Evolutionary conservation across 2,888 invertebrate species (phyloP).

Genomic region (Phragmatobia fuliginosa): DNA sequence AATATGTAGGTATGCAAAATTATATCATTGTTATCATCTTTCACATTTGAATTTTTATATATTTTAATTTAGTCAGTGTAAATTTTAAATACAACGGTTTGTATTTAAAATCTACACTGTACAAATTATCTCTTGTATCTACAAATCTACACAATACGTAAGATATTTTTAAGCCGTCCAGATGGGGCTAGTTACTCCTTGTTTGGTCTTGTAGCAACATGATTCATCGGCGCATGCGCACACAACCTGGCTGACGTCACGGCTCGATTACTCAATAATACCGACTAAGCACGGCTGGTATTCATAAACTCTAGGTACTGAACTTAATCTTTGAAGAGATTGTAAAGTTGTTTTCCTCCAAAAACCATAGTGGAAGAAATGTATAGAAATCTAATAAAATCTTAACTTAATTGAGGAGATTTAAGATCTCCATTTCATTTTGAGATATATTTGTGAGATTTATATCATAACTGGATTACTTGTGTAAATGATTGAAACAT

Average conservation of each 20-base stretch:
- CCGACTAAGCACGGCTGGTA: background rate
- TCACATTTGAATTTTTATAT: no score
- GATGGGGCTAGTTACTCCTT: background rate
- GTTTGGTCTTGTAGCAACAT: slow-evolving; percentile 3
- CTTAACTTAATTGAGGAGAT: background rate
- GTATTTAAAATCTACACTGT: no score
- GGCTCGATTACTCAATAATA: background rate
- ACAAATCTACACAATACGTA: no score
- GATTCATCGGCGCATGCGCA: slow-evolving; percentile 3
- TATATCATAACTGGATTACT: background rate
- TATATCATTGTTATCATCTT: no score
- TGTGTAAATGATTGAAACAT: no score
- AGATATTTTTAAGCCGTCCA: background rate
- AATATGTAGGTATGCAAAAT: no score
- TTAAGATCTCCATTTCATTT: background rate
- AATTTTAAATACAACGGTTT: no score
- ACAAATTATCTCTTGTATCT: no score
- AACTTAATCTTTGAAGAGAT: no score
- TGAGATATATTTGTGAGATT: background rate
- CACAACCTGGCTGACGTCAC: slow-evolving; percentile 10
- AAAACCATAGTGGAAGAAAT: background rate
- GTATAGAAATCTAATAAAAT: background rate
- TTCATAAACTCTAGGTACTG: slow-evolving; percentile 1
- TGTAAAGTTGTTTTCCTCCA: no score
- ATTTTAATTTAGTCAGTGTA: no score